These are phyloP conservation scores for Oikopleura albicans DNA, from an alignment of 23 tunicate species.

Conservation along the genomic window DNA sequence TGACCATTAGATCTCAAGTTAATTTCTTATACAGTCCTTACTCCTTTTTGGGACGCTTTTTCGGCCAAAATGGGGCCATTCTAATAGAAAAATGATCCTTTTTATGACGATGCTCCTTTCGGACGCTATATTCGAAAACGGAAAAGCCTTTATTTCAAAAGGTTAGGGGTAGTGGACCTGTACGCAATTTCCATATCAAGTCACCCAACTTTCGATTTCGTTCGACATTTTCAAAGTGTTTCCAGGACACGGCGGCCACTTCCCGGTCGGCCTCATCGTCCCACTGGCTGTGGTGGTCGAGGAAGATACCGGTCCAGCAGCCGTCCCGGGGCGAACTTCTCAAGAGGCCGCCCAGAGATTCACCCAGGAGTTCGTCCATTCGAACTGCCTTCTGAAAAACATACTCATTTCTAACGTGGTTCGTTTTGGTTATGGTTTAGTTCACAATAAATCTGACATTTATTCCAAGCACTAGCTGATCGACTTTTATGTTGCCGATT, in stretches of 20 bases:
- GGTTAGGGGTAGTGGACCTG: too few species aligned
- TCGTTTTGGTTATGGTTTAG: too few species aligned
- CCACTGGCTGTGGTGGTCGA: constrained; percentile 1
- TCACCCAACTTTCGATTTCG: constrained; percentile 3
- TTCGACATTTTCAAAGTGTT: neutral
- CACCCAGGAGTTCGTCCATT: neutral
- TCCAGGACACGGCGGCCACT: constrained; percentile 9
- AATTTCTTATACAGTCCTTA: neutral
- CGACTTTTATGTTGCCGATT: too few species aligned
- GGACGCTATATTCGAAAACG: too few species aligned
- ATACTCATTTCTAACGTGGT: too few species aligned
- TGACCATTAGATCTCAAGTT: neutral
- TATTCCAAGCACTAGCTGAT: too few species aligned
- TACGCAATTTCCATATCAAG: too few species aligned
- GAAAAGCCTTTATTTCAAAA: too few species aligned
- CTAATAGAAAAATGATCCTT: too few species aligned
- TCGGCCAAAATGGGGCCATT: too few species aligned
- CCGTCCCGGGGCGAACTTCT: neutral
- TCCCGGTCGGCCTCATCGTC: constrained; percentile 10
- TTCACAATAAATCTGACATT: too few species aligned
- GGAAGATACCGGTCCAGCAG: neutral
- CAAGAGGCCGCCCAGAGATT: neutral
- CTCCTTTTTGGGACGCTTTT: neutral
- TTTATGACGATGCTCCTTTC: too few species aligned
- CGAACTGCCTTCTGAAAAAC: neutral